phyloP scores from a whole-genome alignment of 2,888 invertebrate species.

The Ommatoiulus sabulosus region DNA sequence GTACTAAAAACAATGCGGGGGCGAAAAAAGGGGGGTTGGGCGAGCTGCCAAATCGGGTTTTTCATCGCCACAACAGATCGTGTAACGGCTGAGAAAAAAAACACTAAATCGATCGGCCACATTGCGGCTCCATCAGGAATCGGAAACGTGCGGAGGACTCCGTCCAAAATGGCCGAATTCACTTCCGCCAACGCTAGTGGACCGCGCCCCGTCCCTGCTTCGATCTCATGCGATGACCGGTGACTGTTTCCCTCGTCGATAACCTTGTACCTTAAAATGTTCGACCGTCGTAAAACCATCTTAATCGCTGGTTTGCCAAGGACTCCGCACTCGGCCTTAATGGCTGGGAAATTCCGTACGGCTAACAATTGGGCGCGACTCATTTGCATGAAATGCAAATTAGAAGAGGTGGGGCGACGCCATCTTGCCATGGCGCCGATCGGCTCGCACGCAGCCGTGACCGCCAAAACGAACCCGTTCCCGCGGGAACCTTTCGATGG shows the following conservation, averaged over 20 bases:
- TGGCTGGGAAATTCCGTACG: slow-evolving; percentile 33
- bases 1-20: background rate
- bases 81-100: background rate
- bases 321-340: background rate
- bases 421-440: slow-evolving; percentile 4
- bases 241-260: slow-evolving; percentile 44
- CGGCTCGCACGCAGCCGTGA: background rate
- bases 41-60: background rate
- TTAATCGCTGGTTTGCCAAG: slow-evolving; percentile 47
- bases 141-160: background rate
- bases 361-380: background rate
- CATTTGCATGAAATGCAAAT: slow-evolving; percentile 42
- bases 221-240: slow-evolving; percentile 45
- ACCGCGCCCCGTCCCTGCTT: background rate
- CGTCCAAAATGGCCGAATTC: background rate
- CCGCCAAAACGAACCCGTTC: background rate
- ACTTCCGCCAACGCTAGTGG: slow-evolving; percentile 6
- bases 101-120: background rate
- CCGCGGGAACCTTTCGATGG: background rate
- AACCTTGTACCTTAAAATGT: slow-evolving; percentile 53
- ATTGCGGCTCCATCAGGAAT: background rate
- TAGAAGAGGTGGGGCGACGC: background rate
- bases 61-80: background rate
- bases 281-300: slow-evolving; percentile 50
- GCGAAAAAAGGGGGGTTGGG: background rate